A percentile compares a stretch with the other conserved stretches of the same genome.
phyloP scores from a whole-genome alignment of 2,797 vertebrate species.

The Tiaroga cobitis region DNA sequence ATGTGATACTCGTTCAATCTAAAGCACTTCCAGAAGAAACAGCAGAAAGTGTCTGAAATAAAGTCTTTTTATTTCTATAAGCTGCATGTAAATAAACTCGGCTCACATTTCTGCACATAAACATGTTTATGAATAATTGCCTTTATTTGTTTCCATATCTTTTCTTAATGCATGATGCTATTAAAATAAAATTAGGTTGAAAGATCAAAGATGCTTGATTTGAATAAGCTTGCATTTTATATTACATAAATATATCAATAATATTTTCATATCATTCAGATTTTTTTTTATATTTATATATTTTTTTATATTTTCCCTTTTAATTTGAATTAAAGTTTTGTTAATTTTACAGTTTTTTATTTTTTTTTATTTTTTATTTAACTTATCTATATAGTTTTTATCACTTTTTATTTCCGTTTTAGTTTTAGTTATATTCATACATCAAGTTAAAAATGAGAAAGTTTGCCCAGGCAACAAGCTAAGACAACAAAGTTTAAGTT shows the following conservation, averaged over 20 bases:
- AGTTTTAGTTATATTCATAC: neutral
- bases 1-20: too few relatives aligned
- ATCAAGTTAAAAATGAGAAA: neutral
- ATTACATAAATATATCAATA: neutral
- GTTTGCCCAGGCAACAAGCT: neutral
- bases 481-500: too few relatives aligned
- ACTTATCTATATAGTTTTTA: too few relatives aligned
- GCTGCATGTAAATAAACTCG: too few relatives aligned
- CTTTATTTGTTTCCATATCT: too few relatives aligned
- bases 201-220: neutral
- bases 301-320: neutral
- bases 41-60: too few relatives aligned
- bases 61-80: too few relatives aligned
- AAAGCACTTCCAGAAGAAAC: too few relatives aligned
- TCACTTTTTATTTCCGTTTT: too few relatives aligned
- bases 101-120: too few relatives aligned
- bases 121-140: too few relatives aligned
- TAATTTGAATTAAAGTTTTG: neutral
- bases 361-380: accelerated
- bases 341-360: accelerated
- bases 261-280: neutral
- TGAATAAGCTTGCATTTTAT: neutral
- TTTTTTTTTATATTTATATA: neutral
- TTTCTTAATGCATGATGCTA: neutral
- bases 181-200: neutral